Evolutionary conservation across 2,888 invertebrate species (phyloP).

Genomic region (Sialis lutaria): DNA sequence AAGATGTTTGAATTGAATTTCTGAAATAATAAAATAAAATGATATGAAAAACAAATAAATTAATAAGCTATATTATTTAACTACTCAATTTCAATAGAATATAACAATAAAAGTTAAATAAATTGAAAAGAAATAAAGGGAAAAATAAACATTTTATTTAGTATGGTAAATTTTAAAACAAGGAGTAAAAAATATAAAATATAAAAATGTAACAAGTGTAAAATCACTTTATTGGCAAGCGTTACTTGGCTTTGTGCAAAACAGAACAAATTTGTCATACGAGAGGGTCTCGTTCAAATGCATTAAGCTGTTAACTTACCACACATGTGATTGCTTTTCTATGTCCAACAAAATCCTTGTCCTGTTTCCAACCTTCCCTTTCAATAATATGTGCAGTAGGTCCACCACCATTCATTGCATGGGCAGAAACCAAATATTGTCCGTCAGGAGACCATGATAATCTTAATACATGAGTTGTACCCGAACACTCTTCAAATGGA

Average conservation of each 20-base stretch:
- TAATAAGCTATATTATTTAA: neutral
- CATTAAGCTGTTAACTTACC: constrained; percentile 28
- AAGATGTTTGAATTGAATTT: constrained; percentile 83
- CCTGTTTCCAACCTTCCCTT: constrained; percentile 83
- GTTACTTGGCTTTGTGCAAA: no score
- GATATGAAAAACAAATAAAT: constrained; percentile 3
- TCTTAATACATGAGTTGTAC: constrained; percentile 83
- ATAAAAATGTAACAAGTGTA: no score
- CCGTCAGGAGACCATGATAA: constrained; percentile 98
- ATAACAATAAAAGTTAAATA: no score
- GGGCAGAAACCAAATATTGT: constrained; percentile 89
- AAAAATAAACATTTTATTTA: neutral
- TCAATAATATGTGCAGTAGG: constrained; percentile 95
- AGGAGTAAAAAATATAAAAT: no score
- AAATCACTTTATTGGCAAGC: no score
- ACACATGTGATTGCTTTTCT: constrained; percentile 94
- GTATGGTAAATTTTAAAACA: neutral
- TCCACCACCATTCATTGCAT: constrained; percentile 96
- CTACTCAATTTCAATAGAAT: neutral
- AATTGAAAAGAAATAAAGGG: constrained; percentile 2
- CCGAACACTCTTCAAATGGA: constrained; percentile 75
- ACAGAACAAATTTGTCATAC: no score
- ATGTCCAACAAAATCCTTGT: constrained; percentile 96
- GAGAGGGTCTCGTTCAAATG: no score
- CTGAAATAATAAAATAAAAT: constrained; percentile 28